A percentile compares a stretch with the other conserved stretches of the same genome.
Evolutionary conservation across 2,888 invertebrate species (phyloP).

Genomic region (Eupeodes luniger): DNA sequence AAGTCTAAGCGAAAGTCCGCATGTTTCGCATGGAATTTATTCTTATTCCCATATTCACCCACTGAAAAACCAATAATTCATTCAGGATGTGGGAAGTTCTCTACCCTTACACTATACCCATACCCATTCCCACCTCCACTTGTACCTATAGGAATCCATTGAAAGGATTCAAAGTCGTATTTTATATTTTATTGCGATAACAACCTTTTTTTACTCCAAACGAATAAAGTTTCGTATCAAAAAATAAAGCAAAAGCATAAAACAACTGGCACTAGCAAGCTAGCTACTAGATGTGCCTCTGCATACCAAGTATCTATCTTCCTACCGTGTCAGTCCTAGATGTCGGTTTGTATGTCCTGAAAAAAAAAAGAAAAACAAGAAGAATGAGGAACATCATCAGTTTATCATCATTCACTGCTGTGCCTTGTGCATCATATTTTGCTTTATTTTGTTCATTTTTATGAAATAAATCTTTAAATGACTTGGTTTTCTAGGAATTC

Average conservation of each 20-base stretch:
- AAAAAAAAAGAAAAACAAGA: not conserved
- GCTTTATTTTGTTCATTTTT: conserved; percentile 42
- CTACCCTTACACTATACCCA: not conserved
- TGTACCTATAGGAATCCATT: conserved; percentile 46
- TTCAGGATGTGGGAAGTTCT: conserved; percentile 53
- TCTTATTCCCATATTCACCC: conserved; percentile 57
- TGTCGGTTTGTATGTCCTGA: not conserved
- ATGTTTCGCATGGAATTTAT: conserved; percentile 65
- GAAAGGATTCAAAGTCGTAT: conserved; percentile 70
- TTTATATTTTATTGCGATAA: conserved; percentile 75
- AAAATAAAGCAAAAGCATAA: not conserved
- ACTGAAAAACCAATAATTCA: conserved; percentile 67
- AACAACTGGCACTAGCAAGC: not conserved
- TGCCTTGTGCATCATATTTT: conserved; percentile 26
- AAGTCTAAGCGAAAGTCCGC: conserved; percentile 27
- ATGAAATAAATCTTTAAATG: conserved; percentile 53
- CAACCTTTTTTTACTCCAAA: conserved; percentile 44
- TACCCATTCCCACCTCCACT: too few species aligned
- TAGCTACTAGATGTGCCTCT: conserved; percentile 19
- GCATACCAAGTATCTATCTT: conserved; percentile 35
- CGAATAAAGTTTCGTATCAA: not conserved
- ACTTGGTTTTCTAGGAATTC: not conserved
- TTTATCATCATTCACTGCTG: conserved; percentile 18
- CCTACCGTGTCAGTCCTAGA: not conserved
- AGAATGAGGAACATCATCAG: conserved; percentile 7